phyloP scores from a whole-genome alignment of 1,140 invertebrate species.

The Cotesia chilonis region DNA sequence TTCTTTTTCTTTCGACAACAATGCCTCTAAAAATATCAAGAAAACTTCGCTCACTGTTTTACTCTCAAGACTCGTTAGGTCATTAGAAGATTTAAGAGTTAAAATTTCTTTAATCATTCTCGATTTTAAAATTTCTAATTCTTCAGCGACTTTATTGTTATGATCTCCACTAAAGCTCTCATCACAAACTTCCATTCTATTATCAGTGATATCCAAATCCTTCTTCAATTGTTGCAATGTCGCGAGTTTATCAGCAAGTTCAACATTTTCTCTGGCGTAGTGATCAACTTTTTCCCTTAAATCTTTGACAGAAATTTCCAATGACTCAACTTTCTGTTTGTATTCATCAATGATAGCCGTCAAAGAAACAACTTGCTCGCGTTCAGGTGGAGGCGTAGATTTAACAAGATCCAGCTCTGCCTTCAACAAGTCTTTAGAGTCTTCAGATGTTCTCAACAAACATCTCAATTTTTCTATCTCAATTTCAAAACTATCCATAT shows the following conservation, averaged over 20 bases:
- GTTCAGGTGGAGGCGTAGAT: not conserved
- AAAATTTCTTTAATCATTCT: conserved; percentile 55
- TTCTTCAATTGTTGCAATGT: conserved; percentile 35
- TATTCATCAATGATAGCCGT: conserved; percentile 13
- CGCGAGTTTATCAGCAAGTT: conserved; percentile 45
- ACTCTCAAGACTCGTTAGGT: conserved; percentile 32
- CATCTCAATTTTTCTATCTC: not conserved
- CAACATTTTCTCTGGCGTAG: conserved; percentile 45
- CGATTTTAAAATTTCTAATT: conserved; percentile 43
- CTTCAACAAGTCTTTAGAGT: not conserved
- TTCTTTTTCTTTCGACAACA: conserved; percentile 55
- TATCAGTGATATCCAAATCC: conserved; percentile 6
- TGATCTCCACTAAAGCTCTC: conserved; percentile 20
- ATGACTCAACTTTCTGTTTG: conserved; percentile 7
- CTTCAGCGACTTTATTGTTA: conserved; percentile 40
- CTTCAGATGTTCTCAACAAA: conserved; percentile 2
- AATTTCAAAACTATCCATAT: not conserved
- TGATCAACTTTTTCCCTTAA: conserved; percentile 25
- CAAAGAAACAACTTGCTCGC: not conserved
- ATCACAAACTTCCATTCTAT: conserved; percentile 18
- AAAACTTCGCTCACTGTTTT: conserved; percentile 49
- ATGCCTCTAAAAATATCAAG: conserved; percentile 43
- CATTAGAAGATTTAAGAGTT: conserved; percentile 40
- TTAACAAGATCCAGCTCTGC: conserved; percentile 3
- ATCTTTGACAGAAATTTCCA: conserved; percentile 9